phyloP scores from a whole-genome alignment of 92 coral and sea anemone species.

The Phymanthus crucifer region DNA sequence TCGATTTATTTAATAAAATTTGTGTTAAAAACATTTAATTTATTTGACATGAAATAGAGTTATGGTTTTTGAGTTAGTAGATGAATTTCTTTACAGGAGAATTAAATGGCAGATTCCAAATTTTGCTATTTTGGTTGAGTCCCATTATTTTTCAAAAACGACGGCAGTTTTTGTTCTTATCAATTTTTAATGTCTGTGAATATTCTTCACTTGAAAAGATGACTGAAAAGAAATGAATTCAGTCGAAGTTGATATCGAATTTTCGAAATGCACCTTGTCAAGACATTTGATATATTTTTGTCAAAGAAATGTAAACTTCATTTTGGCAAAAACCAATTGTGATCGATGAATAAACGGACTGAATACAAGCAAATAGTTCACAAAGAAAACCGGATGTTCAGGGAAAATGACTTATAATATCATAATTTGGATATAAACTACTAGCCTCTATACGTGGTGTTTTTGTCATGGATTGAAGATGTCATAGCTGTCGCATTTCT shows the following conservation, averaged over 20 bases:
- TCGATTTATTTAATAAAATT: neutral
- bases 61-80: neutral
- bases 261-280: neutral
- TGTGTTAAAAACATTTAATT: neutral
- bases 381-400: neutral
- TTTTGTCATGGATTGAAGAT: no score
- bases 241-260: neutral
- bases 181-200: neutral
- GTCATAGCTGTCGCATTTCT: neutral
- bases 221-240: neutral
- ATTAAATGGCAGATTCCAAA: neutral
- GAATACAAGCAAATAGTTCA: neutral
- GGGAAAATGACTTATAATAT: no score
- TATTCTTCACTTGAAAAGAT: neutral
- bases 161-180: neutral
- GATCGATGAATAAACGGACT: neutral
- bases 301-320: neutral
- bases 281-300: neutral
- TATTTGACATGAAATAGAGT: neutral
- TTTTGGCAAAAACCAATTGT: neutral
- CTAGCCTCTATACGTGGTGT: no score
- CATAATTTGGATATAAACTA: no score
- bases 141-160: neutral
- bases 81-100: neutral
- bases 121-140: neutral